Base-by-base conservation (phyloP, 1,140 invertebrate species). In the Drosophila sp. region DNA sequence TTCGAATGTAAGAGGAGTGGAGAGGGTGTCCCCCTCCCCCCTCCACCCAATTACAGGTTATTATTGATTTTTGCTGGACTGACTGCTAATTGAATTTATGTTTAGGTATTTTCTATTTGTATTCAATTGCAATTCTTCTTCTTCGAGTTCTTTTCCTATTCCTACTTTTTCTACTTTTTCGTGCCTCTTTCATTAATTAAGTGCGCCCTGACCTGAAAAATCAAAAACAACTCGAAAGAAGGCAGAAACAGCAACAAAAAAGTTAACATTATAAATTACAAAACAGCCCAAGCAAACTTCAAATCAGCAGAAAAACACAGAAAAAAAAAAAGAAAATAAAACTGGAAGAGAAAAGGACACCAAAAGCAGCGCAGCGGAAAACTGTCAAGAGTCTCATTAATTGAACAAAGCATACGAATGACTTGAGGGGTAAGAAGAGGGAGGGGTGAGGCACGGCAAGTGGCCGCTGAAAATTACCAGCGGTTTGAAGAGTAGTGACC, bases 341-440 rank as follows among this genome's bases (percentile, higher is more conserved):
- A 69, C 27, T 38, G 50, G 25, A 79, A 40, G 61, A 63, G 40
- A 38, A 35, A 60, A 63, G 54, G 69, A 70, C 67, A 79, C 72
- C 50, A 56, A 67, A 72, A 66, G 65, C 66, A 75, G 72, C 55
- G 70, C 79, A 76, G 79, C 70, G 72, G 66, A 89, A 90, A 90
- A 90, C 87, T 90, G 87, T 90, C 87, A 90, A 90, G 87, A 90
- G 87, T 90, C 87, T 87, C 87, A 90, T 90, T 90, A 90, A 90
- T 90, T 90, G 87, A 83, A 90, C 87, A 90, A 90, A 80, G 87
- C 76, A 90, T 82, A 83, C 83, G 73, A 87, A 84, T 86, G 83
- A 60, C 29, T 29, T 17, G 58, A 38, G n/a, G n/a, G 5, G 25
- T n/a, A 41, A 50, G 8, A 38, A 11, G 33, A 11, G n/a, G 25